Conservation (phyloP, 1,140 invertebrate species). For the Drosophila pachea region DNA sequence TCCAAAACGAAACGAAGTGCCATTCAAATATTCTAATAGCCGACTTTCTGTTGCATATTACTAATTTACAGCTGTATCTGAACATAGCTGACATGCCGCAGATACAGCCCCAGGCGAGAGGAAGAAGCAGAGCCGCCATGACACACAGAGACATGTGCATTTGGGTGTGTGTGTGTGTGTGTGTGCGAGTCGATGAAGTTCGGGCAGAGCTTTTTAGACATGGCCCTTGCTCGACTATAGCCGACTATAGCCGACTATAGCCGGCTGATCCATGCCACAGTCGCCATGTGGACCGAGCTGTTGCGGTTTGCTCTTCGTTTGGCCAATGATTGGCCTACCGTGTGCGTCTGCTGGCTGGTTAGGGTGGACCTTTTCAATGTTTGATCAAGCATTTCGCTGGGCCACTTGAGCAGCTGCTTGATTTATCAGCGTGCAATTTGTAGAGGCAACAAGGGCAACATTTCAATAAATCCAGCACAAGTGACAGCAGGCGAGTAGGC, state of each 20-base stretch:
- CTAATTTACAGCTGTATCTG: slow-evolving; percentile 56
- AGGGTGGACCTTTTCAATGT: no score
- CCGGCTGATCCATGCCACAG: no score
- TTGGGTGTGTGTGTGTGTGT: no score
- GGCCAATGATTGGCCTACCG: slow-evolving; percentile 30
- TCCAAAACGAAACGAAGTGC: slow-evolving; percentile 51
- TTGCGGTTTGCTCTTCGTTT: slow-evolving; percentile 20
- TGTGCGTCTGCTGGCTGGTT: slow-evolving; percentile 11
- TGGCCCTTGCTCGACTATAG: no score
- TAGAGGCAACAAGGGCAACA: slow-evolving; percentile 58
- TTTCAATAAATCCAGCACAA: slow-evolving; percentile 72
- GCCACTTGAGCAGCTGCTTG: slow-evolving; percentile 62
- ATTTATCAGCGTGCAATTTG: slow-evolving; percentile 58
- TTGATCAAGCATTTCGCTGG: not conserved
- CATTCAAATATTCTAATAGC: slow-evolving; percentile 49
- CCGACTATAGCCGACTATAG: no score
- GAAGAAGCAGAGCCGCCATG: no score
- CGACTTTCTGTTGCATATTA: slow-evolving; percentile 37
- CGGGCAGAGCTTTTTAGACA: no score
- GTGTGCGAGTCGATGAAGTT: no score
- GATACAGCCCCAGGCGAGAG: not conserved
- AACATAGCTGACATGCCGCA: slow-evolving; percentile 34
- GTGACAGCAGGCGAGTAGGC: no score
- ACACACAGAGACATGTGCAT: no score
- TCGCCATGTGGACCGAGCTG: no score